Conservation (phyloP, 2,113 vertebrate genomes). For the Leptobrachium leishanense region DNA sequence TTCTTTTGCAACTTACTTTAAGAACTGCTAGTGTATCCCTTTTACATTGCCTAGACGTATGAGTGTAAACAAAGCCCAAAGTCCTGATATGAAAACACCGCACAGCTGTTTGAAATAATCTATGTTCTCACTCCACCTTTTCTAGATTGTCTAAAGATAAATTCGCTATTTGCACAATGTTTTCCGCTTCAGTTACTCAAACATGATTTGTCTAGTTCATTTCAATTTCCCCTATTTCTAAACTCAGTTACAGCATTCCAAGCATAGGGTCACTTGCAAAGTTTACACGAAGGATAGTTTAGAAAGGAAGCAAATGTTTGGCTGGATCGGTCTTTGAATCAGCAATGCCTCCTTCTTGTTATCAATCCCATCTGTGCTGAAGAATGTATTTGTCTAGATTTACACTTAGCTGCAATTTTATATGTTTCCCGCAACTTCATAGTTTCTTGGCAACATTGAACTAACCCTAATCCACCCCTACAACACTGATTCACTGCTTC, state of each 20-base stretch:
- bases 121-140: neutral
- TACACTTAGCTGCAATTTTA: constrained; percentile 40
- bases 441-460: constrained; percentile 50
- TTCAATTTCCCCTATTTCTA: neutral
- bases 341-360: constrained; percentile 22
- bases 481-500: neutral
- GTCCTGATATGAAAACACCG: no score
- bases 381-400: constrained; percentile 29
- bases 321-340: neutral
- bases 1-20: no score
- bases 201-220: neutral
- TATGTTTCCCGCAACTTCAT: constrained; percentile 34
- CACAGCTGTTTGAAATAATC: no score
- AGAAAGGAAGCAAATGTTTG: constrained; percentile 21
- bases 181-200: neutral
- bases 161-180: constrained; percentile 1
- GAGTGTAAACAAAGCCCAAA: no score
- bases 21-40: no score
- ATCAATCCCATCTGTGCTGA: constrained; percentile 24
- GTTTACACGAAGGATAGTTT: constrained; percentile 29
- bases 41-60: no score
- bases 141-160: neutral
- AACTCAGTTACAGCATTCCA: neutral
- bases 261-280: constrained; percentile 31
- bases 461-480: constrained; percentile 38